Evolutionary conservation across 2,888 invertebrate species (phyloP).

Genomic region (Flexamia atlantica): DNA sequence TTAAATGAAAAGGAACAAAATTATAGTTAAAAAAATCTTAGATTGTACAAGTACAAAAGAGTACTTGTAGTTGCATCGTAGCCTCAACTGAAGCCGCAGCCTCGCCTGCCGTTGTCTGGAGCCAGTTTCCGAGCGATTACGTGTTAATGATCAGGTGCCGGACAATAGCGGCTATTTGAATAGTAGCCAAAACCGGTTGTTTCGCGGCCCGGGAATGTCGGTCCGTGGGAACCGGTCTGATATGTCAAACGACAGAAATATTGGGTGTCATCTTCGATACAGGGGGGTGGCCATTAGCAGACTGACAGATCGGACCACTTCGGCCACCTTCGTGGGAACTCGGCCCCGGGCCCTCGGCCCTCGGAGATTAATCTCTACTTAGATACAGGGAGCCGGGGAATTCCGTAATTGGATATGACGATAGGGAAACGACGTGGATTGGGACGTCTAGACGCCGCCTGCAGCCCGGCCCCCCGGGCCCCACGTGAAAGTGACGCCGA

Average conservation of each 20-base stretch:
- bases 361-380: constrained; percentile 4
- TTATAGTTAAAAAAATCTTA: too few species aligned
- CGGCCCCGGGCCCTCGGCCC: not conserved
- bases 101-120: not conserved
- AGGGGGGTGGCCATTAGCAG: not conserved
- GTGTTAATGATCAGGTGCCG: constrained; percentile 37
- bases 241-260: constrained; percentile 53
- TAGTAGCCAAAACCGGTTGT: constrained; percentile 57
- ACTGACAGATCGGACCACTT: constrained; percentile 34
- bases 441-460: too few species aligned
- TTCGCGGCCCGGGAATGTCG: constrained; percentile 47
- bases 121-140: not conserved
- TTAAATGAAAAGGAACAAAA: too few species aligned
- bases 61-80: too few species aligned
- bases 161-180: constrained; percentile 57
- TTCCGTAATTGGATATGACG: constrained; percentile 17
- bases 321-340: constrained; percentile 9
- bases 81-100: not conserved
- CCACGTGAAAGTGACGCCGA: too few species aligned
- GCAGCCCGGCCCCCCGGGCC: too few species aligned
- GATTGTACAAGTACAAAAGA: too few species aligned
- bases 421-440: not conserved
- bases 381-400: not conserved
- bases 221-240: constrained; percentile 30
- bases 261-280: constrained; percentile 60